A percentile compares a stretch with the other conserved stretches of the same genome.
These are phyloP conservation scores for Leiothrix lutea DNA, from an alignment of 2,113 vertebrate species.

Conservation along the genomic window DNA sequence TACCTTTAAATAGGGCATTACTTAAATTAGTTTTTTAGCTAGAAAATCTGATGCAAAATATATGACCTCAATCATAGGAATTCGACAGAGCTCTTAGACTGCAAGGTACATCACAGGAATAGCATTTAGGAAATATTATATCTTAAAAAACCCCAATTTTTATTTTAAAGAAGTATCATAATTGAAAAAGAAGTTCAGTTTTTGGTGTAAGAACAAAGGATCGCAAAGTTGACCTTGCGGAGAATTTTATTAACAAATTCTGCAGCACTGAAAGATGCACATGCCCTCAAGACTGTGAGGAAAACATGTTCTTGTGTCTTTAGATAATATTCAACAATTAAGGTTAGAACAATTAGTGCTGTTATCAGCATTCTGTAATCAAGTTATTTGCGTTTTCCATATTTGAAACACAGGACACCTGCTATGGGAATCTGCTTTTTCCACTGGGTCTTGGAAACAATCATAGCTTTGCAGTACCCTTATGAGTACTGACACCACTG, in stretches of 20 bases:
- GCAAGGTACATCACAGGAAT: not conserved
- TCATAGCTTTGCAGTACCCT: not conserved
- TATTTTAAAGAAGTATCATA: not conserved
- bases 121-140: not conserved
- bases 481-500: not conserved
- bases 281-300: not conserved
- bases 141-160: not conserved
- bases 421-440: not conserved
- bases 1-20: not conserved
- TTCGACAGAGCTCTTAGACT: not conserved
- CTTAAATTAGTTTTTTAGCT: not conserved
- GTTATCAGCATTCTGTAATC: not conserved
- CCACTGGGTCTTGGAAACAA: not conserved
- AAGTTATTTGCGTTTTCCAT: not conserved
- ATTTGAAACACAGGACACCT: not conserved
- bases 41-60: not conserved
- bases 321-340: not conserved
- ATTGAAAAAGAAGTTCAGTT: not conserved
- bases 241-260: not conserved
- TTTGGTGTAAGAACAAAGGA: not conserved
- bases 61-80: not conserved
- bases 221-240: not conserved
- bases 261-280: not conserved
- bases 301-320: not conserved
- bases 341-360: not conserved